Conservation (phyloP, 1,140 invertebrate genomes). For the Formica selysi region DNA sequence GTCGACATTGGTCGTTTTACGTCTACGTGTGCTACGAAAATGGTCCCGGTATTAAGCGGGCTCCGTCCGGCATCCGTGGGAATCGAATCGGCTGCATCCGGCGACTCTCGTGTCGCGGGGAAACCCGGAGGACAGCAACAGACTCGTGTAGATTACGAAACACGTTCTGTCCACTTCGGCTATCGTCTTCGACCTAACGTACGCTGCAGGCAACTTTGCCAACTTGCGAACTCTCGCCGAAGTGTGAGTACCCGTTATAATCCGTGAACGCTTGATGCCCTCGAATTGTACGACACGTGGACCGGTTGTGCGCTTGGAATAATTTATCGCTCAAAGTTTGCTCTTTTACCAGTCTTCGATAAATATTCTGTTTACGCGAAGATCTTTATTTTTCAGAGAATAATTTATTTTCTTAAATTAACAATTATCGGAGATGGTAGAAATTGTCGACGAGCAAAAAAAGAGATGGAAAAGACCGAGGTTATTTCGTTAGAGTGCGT, state of each 20-base stretch:
- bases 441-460: no score
- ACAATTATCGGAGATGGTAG: no score
- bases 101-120: conserved; percentile 30
- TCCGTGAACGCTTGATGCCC: conserved; percentile 11
- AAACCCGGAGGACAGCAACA: conserved; percentile 36
- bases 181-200: conserved; percentile 24
- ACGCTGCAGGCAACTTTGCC: conserved; percentile 47
- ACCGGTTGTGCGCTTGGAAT: neutral
- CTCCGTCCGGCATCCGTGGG: conserved; percentile 66
- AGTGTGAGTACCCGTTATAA: conserved; percentile 39
- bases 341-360: neutral
- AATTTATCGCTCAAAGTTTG: conserved; percentile 1
- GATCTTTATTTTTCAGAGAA: no score
- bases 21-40: conserved; percentile 29
- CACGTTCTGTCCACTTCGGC: conserved; percentile 46
- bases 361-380: neutral
- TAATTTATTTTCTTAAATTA: no score
- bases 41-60: conserved; percentile 14
- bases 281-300: conserved; percentile 4
- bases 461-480: no score
- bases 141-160: conserved; percentile 42
- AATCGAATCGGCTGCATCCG: conserved; percentile 62
- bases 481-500: no score
- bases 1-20: conserved; percentile 27
- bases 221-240: conserved; percentile 47